Evolutionary conservation across 2,113 vertebrate genomes (phyloP).

Genomic region (Mormoops blainvillei): DNA sequence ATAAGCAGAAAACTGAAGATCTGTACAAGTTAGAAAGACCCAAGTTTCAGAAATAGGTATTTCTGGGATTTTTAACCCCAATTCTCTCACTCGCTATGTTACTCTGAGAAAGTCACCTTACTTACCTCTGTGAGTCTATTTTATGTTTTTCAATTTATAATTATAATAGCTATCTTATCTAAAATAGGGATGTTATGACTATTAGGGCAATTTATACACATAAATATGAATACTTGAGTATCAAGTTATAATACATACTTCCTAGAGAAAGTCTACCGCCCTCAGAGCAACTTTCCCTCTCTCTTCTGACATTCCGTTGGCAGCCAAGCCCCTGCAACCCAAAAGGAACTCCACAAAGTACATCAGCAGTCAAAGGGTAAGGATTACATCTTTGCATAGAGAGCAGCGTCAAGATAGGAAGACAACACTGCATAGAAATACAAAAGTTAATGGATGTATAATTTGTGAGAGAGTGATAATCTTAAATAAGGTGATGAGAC

Average conservation of each 20-base stretch:
- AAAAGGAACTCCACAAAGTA: background rate
- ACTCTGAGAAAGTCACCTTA: background rate
- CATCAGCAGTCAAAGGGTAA: background rate
- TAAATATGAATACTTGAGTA: background rate
- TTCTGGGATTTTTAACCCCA: background rate
- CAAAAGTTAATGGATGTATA: slow-evolving; percentile 16
- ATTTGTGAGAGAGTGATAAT: slow-evolving; percentile 43
- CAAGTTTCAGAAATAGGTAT: background rate
- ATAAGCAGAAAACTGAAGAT: background rate
- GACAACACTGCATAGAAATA: background rate
- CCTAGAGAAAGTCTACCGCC: background rate
- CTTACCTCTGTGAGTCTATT: background rate
- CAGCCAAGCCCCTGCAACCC: background rate
- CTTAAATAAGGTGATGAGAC: slow-evolving; percentile 18
- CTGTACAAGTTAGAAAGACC: background rate
- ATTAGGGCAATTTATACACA: background rate
- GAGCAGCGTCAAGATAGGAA: background rate
- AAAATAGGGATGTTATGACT: background rate
- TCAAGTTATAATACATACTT: background rate
- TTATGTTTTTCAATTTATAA: background rate
- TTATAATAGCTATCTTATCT: background rate
- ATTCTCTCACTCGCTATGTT: background rate
- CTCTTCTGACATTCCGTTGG: background rate
- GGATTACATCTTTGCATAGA: background rate
- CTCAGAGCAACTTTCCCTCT: background rate